Conservation (phyloP, 2,113 vertebrate genomes). For the Salvelinus fontinalis region DNA sequence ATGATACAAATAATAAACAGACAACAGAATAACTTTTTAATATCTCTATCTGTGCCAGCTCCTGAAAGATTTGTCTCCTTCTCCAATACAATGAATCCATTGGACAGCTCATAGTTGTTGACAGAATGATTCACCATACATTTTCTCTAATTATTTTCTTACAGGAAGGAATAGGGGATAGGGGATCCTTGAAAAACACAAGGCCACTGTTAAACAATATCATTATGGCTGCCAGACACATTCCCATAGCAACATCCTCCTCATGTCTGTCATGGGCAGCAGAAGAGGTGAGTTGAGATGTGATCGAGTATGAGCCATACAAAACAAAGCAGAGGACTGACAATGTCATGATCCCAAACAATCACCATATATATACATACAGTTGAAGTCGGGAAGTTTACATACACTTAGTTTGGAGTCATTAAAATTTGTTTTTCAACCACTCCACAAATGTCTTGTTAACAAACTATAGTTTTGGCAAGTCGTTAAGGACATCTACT, state of each 20-base stretch:
- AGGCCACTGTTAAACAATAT: constrained; percentile 50
- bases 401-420: too few species aligned
- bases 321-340: constrained; percentile 22
- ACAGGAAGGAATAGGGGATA: constrained; percentile 61
- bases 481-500: too few species aligned
- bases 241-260: constrained; percentile 55
- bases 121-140: constrained; percentile 22
- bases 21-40: too few species aligned
- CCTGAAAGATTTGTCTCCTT: too few species aligned
- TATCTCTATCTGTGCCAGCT: too few species aligned
- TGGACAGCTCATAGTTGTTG: background rate
- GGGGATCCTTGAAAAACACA: constrained; percentile 43
- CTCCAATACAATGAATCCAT: background rate
- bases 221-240: constrained; percentile 52
- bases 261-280: constrained; percentile 32
- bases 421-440: too few species aligned
- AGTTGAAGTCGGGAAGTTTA: too few species aligned
- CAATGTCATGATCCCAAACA: constrained; percentile 30
- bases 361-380: background rate
- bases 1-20: too few species aligned
- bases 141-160: constrained; percentile 69
- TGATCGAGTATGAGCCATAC: too few species aligned
- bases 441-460: too few species aligned
- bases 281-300: constrained; percentile 19
- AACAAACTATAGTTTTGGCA: too few species aligned